A percentile compares a stretch with the other conserved stretches of the same genome.
phyloP scores from a whole-genome alignment of 2,888 invertebrate genomes.

The Chironomus riparius region DNA sequence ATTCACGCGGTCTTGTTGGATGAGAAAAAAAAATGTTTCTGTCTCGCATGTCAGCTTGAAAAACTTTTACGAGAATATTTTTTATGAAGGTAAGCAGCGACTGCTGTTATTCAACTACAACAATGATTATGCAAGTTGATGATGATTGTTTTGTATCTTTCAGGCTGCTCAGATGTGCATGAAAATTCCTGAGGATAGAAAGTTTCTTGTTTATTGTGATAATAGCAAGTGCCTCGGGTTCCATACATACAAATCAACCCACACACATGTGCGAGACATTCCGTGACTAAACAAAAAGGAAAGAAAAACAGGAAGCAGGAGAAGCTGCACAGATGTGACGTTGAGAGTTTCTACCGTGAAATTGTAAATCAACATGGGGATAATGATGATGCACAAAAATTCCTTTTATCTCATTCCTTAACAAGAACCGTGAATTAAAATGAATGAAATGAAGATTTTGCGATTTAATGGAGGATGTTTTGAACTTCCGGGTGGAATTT shows the following conservation, averaged over 20 bases:
- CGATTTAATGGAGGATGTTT: neutral
- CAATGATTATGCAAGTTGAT: neutral
- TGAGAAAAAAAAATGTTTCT: neutral
- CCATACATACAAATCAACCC: neutral
- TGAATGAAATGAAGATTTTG: no score
- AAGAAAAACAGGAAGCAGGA: neutral
- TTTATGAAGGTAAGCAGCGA: neutral
- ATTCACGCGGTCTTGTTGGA: neutral
- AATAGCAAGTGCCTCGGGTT: neutral
- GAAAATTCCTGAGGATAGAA: neutral
- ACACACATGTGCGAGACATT: neutral
- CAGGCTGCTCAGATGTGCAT: neutral
- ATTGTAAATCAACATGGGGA: constrained; percentile 7
- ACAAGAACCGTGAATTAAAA: neutral
- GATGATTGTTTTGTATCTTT: neutral
- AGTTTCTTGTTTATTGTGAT: neutral
- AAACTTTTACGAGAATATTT: neutral
- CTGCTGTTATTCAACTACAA: no score
- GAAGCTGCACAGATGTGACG: constrained; percentile 6
- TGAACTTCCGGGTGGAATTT: no score
- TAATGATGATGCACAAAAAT: neutral
- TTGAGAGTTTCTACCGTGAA: neutral
- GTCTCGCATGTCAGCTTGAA: neutral
- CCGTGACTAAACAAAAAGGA: neutral
- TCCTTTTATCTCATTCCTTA: neutral